Evolutionary conservation across 2,888 invertebrate species (phyloP).

Genomic region (Mesoligia furuncula): DNA sequence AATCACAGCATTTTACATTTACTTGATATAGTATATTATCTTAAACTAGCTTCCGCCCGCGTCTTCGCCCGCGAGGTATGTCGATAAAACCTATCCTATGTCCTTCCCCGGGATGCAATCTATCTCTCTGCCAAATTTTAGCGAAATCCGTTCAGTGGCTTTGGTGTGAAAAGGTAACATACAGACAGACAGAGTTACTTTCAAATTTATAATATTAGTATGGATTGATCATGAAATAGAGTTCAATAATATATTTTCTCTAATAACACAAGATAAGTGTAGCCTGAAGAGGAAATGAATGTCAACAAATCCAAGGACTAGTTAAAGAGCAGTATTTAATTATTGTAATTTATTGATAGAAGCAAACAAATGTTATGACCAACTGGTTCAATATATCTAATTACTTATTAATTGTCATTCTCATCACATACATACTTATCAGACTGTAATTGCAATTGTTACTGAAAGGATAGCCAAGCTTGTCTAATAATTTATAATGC

Average conservation of each 20-base stretch:
- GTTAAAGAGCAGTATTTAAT: background rate
- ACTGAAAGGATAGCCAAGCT: background rate
- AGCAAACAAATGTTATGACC: background rate
- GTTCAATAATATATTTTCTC: background rate
- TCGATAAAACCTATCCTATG: too few species aligned
- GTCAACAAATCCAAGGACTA: background rate
- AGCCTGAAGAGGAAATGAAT: background rate
- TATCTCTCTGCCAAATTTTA: too few species aligned
- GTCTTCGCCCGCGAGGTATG: too few species aligned
- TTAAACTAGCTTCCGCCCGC: background rate
- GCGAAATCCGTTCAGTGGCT: too few species aligned
- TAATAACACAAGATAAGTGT: background rate
- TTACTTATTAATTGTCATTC: constrained; percentile 8
- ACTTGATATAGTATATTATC: background rate
- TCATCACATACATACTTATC: background rate
- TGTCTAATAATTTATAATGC: background rate
- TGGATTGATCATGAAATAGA: background rate
- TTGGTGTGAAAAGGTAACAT: too few species aligned
- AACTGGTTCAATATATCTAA: constrained; percentile 1
- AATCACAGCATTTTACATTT: background rate
- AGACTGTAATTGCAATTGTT: constrained; percentile 5
- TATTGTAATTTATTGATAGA: background rate
- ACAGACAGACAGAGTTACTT: too few species aligned
- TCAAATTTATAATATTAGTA: too few species aligned
- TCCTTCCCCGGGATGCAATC: too few species aligned